Base-by-base conservation (phyloP, 2,888 invertebrate species). In the Cephalotes varians region DNA sequence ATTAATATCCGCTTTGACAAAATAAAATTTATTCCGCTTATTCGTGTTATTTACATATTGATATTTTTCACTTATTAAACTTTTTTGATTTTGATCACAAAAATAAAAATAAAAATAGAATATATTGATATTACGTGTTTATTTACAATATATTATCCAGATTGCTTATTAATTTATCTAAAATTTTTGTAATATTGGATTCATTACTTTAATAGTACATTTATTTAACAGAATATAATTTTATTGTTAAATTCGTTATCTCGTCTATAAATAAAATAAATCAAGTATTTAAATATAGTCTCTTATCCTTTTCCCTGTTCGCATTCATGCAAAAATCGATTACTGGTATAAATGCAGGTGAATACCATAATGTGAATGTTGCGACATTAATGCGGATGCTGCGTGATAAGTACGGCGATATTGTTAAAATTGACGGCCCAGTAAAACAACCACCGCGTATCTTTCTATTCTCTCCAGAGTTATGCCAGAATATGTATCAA, bases 361-460 rank as follows among this genome's bases (percentile, higher is more conserved):
- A 92, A 88, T 93, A 89, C 67, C 83, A 87, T 21, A 79, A 89
- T 65, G 34, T 86, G 21, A 73, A 87, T 5, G n/a, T 86, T 7
- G 2, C 82, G n/a, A 81, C 87, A 3, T 88, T 91, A 74, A 37
- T 93, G 82, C 37, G 49, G 1, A 87, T 86, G 51, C 85, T 94
- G 3, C 88, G 86, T 0, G 77, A 92, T 9, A 83, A 92, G 62
- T 95, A 95, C 86, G 96, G 96, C 1, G 90, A 95, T 72, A 93
- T 95, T 6, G 94, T 94, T 18, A 92, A 93, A 15, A 69, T 96
- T 6, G 94, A 94, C 15, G 95, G 95, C 3, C 82, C 95, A 77
- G 64, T 85, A 34, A 90, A 91, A 40, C 88, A 91, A 10, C 87
- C 90, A 40, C 65, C 90, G 1, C 65, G 84, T 28, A 87, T 93